Evolutionary conservation across 1,140 invertebrate species (phyloP), one percentile per base, ranked within the genome.

Genomic region (Latrodectus geometricus): DNA sequence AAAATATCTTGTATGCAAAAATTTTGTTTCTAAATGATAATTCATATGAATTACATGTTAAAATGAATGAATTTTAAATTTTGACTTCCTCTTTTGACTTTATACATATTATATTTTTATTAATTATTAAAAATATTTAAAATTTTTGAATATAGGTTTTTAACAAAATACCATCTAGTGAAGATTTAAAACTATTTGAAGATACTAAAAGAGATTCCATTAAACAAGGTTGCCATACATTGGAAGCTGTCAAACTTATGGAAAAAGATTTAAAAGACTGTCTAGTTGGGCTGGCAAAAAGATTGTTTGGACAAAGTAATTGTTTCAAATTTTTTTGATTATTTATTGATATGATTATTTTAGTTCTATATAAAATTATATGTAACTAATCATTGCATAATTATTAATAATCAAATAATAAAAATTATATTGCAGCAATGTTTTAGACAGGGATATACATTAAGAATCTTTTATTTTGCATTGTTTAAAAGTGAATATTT

Each of bases 161-260:
- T 89, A 89, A 88, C 20, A 80, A 73, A 73, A 80, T 81, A 11
- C 80, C 84, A 86, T 76, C 88, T 86, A 84, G 89, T 87, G 78
- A 87, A 80, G 66, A 86, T 48, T 65, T 92, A 66, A 87, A 89
- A 9, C 73, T 92, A 54, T 92, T 92, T 90, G 92, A 92, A 87
- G 92, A 94, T 48, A 93, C 93, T 54, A 90, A 92, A 82, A 93
- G 96, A 89, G 93, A 90, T 78, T 90, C 93, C 49, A 93, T 94
- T 14, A 99, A 98, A 90, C 98, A 99, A 91, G 94, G 93, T 61
- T 94, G 93, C 88, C 97, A 99, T 91, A 96, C 95, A 0, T 90
- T 96, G 77, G 97, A 99, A 91, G 95, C 97, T 4, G 93, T 95
- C 0, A 96, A 96, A 91, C 90, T 97, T 61, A 94, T 99, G 92